Evolutionary conservation across 2,797 vertebrate species (phyloP).

Genomic region (Carduelis carduelis): DNA sequence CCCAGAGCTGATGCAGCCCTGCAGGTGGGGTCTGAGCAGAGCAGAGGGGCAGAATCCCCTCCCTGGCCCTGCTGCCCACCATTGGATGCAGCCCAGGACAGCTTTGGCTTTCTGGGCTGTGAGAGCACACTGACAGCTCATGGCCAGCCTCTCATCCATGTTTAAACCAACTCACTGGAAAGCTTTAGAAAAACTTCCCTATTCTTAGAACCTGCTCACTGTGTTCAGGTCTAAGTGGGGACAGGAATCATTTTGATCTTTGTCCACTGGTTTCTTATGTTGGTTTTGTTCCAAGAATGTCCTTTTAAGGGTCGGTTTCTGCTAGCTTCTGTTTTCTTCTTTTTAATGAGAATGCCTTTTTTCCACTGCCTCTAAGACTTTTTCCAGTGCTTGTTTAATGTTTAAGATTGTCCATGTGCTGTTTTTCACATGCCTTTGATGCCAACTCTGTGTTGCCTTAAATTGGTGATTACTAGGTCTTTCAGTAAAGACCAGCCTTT

Average conservation of each 20-base stretch:
- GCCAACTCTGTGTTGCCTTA: not conserved
- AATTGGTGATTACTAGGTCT: not conserved
- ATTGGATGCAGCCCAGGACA: not conserved
- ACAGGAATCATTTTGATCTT: not conserved
- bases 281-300: not conserved
- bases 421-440: not conserved
- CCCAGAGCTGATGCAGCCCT: not conserved
- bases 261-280: not conserved
- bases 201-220: not conserved
- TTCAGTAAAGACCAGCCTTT: not conserved
- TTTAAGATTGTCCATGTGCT: not conserved
- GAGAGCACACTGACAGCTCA: rapidly evolving
- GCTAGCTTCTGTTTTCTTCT: not conserved
- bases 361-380: not conserved
- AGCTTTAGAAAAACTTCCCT: not conserved
- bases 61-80: not conserved
- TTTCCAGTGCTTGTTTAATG: not conserved
- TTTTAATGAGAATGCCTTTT: not conserved
- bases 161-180: not conserved
- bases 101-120: rapidly evolving
- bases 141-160: not conserved
- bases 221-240: not conserved
- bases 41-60: not conserved
- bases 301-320: not conserved
- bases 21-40: not conserved